These are phyloP conservation scores for Odontomyia ornata DNA, from an alignment of 2,888 invertebrate species.

Conservation along the genomic window DNA sequence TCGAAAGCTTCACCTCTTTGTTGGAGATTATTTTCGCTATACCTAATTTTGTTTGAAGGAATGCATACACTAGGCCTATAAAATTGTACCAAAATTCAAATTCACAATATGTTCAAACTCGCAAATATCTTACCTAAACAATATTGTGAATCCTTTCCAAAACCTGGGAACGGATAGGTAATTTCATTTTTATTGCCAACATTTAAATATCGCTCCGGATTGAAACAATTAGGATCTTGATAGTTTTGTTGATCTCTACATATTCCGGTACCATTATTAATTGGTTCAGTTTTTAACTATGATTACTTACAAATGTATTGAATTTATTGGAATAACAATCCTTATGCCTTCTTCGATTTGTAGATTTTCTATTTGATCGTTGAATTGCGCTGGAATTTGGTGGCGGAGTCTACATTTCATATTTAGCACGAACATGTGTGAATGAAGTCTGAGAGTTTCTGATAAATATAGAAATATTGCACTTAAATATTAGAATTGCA, in stretches of 20 bases:
- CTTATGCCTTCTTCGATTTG: conserved; percentile 40
- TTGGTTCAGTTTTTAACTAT: conserved; percentile 1
- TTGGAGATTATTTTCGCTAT: conserved; percentile 45
- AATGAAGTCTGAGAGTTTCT: conserved; percentile 49
- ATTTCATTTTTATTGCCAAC: conserved; percentile 14
- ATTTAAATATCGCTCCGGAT: conserved; percentile 47
- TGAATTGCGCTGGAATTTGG: conserved; percentile 46
- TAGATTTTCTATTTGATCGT: conserved; percentile 37
- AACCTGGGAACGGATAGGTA: conserved; percentile 44
- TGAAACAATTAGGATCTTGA: conserved; percentile 45
- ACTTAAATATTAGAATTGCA: too few relatives aligned
- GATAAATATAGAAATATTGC: not conserved
- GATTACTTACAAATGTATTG: conserved; percentile 49
- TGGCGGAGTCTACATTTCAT: conserved; percentile 42
- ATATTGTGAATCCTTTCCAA: conserved; percentile 47
- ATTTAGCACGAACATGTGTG: conserved; percentile 45
- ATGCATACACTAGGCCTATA: conserved; percentile 47
- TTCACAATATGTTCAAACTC: not conserved
- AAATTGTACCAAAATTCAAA: conserved; percentile 2
- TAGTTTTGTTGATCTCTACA: conserved; percentile 47
- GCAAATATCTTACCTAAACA: conserved; percentile 46
- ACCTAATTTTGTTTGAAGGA: conserved; percentile 47
- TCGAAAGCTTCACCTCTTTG: conserved; percentile 43
- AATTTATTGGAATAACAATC: conserved; percentile 48
- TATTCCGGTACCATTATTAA: not conserved